Evolutionary conservation across 2,888 invertebrate genomes (phyloP).

Genomic region (Sphaerophoria taeniata): DNA sequence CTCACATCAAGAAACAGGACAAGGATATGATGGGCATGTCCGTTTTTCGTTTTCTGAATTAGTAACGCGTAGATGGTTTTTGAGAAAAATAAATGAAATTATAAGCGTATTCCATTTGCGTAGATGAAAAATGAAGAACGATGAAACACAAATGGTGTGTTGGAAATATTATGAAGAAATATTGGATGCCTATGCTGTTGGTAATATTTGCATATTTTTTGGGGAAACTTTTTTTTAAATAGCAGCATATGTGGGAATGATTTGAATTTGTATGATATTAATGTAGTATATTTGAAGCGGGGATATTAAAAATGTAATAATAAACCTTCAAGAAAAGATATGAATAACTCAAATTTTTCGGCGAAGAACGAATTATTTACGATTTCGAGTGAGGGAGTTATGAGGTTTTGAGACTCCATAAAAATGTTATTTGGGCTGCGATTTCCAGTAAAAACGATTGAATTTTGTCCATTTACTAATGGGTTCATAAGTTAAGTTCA

Average conservation of each 20-base stretch:
- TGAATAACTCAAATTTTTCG: no score
- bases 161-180: constrained; percentile 36
- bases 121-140: constrained; percentile 48
- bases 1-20: neutral
- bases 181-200: neutral
- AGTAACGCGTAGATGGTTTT: constrained; percentile 56
- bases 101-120: constrained; percentile 56
- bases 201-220: constrained; percentile 16
- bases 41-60: constrained; percentile 63
- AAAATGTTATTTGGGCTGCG: no score
- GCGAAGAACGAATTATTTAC: no score
- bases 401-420: no score
- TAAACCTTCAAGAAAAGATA: neutral
- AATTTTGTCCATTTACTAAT: no score
- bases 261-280: neutral
- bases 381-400: no score
- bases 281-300: neutral
- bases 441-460: no score
- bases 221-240: neutral
- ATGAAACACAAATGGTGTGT: constrained; percentile 34
- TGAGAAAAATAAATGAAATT: constrained; percentile 39
- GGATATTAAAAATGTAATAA: neutral
- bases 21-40: constrained; percentile 63
- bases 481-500: no score
- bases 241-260: neutral